Evolutionary conservation across 2,113 vertebrate species (phyloP), one percentile per base, ranked within the genome.

Genomic region (Spea multiplicata): DNA sequence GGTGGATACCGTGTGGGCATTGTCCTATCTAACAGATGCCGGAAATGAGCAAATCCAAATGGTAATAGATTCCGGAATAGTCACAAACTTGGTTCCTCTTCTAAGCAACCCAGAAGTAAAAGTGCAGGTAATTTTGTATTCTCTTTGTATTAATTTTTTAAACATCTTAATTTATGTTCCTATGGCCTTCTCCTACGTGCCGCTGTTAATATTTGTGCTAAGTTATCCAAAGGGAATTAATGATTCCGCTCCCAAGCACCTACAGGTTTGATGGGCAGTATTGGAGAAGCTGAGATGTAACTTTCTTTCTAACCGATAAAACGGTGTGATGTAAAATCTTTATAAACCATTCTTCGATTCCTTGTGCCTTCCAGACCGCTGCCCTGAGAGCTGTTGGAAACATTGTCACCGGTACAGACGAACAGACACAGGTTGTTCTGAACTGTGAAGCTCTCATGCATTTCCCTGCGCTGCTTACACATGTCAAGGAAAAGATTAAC

Each of bases 401-500:
- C 88, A 98, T 99, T 13, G 97, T 99, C 87, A 99, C 97, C 4
- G 97, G 97, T 81, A 99, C 97, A 7, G 97, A 99, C 14, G 97
- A 99, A 83, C 97, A 99, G 90, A 99, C 97, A 50, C 97, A 99
- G 86, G 97, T 98, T 52, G 97, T 99, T 81, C 92, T 99, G 82
- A 99, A 99, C 85, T 99, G 97, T 83, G 96, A 98, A 47, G 97
- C 97, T 66, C 94, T 99, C 82, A 92, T 94, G 78, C 96, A 99
- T 86, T 99, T 99, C 83, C 96, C 96, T 74, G 92, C 96, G 61
- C 94, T 99, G 82, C 95, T 99, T 86, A 95, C 96, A 65, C 97
- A 99, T 91, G 95, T 95, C 80, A 99, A 99, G 92, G 97, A 99
- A 91, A 99, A 99, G 90, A 99, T 99, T 91, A 99, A 99, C 92